Evolutionary conservation across 2,888 invertebrate species (phyloP), one percentile per base, ranked within the genome.

Genomic region (Allacma fusca): DNA sequence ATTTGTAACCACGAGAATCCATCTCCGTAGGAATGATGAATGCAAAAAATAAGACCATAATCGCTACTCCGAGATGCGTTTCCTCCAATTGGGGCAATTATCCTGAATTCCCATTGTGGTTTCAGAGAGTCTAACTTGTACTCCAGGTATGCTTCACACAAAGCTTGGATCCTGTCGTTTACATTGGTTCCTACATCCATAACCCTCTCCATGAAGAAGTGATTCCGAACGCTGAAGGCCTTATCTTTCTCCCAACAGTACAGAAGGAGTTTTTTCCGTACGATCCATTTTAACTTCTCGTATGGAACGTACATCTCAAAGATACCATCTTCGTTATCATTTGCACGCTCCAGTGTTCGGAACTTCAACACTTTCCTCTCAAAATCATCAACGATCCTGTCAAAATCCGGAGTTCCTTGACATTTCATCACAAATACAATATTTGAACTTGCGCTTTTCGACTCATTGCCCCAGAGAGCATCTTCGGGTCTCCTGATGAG

Each of bases 21-120:
- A 76, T 82, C 82, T 13, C 82, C 82, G 44, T 82, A 82, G 1
- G 80, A 78, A 71, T 82, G 82, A 62, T 82, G 82, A 21, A 82
- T 79, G 65, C 80, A 79, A 62, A 82, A 74, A 29, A 74, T 43
- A 1, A 74, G 28, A 13, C 74, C 73, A 19, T 74, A 78, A 29
- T 74, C 74, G 16, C 50, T 57, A 23, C 26, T 74, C 50, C 4
- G 2, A 1, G 57, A 43, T 28, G 43, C 34, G 4, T 29, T 59
- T 23, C 69, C 69, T 1, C 77, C 72, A 9, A 78, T 57, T 7
- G 78, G 78, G 16, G 74, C 70, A 28, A 78, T 69, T n/a, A 82
- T 62, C 19, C 78, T 77, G 57, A 82, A 80, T 72, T 79, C 78
- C 81, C 81, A 82, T 64, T 82, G 82, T 0, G 82, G 82, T 40